phyloP scores from a whole-genome alignment of 2,888 invertebrate genomes.

The Meteorus colon region DNA sequence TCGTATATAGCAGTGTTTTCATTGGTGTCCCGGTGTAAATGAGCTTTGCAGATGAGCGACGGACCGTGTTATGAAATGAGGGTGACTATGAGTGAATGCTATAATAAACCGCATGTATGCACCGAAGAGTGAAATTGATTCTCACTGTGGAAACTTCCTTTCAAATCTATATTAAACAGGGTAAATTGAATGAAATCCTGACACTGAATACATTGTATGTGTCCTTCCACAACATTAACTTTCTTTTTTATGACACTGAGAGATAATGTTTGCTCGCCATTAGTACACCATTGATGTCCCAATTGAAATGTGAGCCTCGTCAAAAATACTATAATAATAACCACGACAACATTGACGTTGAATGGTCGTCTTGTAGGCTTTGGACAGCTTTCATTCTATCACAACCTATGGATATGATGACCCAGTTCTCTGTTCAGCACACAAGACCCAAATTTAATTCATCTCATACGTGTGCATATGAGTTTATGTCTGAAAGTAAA shows the following conservation, averaged over 20 bases:
- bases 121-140: conserved; percentile 23
- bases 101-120: conserved; percentile 7
- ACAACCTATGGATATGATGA: conserved; percentile 68
- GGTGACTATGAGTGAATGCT: conserved; percentile 8
- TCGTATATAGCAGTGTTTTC: too few relatives aligned
- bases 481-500: too few relatives aligned
- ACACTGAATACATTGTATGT: conserved; percentile 1
- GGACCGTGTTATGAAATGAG: conserved; percentile 17
- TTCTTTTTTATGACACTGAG: not conserved
- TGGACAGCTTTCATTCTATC: conserved; percentile 54
- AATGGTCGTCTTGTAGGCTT: conserved; percentile 21
- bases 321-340: too few relatives aligned
- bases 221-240: conserved; percentile 2
- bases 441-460: too few relatives aligned
- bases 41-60: not conserved
- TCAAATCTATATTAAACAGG: conserved; percentile 9
- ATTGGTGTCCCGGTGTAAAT: not conserved
- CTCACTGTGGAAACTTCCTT: conserved; percentile 2
- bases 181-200: not conserved
- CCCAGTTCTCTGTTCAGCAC: conserved; percentile 59
- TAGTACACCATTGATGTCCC: conserved; percentile 13
- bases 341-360: too few relatives aligned
- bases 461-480: too few relatives aligned
- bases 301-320: too few relatives aligned
- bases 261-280: too few relatives aligned